phyloP scores from a whole-genome alignment of 2,113 vertebrate species.

The Hydropotes inermis region DNA sequence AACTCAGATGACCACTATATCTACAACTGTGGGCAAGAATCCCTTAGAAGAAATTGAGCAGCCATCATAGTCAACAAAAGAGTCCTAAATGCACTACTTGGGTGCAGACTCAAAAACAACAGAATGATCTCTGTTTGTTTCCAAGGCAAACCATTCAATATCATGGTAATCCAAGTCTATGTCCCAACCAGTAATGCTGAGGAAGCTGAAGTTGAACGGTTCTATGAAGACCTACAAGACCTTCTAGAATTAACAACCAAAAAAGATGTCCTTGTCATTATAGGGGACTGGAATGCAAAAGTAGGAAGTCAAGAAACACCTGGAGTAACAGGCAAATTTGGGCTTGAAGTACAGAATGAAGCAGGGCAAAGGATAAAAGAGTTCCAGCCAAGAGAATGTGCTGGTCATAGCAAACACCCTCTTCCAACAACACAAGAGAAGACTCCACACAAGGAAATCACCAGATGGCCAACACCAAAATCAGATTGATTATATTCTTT shows the following conservation, averaged over 20 bases:
- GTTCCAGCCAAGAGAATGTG: background rate
- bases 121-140: background rate
- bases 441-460: background rate
- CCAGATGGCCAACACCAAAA: background rate
- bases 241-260: background rate
- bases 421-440: too few species aligned
- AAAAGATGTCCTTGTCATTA: background rate
- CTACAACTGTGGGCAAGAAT: background rate
- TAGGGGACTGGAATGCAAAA: background rate
- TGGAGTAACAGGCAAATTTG: background rate
- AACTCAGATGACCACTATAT: background rate
- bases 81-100: background rate
- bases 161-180: background rate
- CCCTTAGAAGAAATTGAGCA: background rate
- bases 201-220: background rate
- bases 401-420: too few species aligned
- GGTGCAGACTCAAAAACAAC: fast-evolving
- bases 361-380: background rate
- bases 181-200: background rate
- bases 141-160: background rate
- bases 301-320: background rate
- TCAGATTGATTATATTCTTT: background rate
- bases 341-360: background rate
- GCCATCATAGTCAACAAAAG: background rate
- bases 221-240: background rate